Evolutionary conservation across 2,888 invertebrate genomes (phyloP).

Genomic region (Epistrophe eligans): DNA sequence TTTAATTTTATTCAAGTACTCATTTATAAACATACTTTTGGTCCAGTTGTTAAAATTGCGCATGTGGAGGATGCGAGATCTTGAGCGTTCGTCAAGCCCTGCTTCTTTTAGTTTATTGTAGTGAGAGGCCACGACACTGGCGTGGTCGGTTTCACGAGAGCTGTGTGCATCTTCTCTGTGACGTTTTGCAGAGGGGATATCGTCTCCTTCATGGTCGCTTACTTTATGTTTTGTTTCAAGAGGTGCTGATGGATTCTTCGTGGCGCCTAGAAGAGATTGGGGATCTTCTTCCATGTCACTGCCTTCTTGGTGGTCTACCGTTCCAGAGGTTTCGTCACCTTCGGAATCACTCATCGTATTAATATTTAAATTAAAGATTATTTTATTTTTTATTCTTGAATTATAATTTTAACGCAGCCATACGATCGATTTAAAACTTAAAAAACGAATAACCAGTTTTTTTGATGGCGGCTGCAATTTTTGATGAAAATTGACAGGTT

Average conservation of each 20-base stretch:
- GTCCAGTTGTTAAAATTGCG: slow-evolving; percentile 99
- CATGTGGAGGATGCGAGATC: slow-evolving; percentile 96
- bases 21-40: slow-evolving; percentile 96
- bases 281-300: background rate
- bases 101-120: slow-evolving; percentile 95
- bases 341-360: background rate
- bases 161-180: background rate
- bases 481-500: background rate
- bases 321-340: background rate
- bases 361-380: background rate
- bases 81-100: slow-evolving; percentile 91
- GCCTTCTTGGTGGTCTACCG: background rate
- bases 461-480: background rate
- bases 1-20: slow-evolving; percentile 89
- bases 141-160: slow-evolving; percentile 77
- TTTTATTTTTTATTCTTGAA: background rate
- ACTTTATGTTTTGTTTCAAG: background rate
- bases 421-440: background rate
- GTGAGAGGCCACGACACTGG: slow-evolving; percentile 91
- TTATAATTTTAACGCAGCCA: background rate
- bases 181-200: background rate
- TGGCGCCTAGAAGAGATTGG: background rate
- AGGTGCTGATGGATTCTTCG: background rate
- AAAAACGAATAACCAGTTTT: background rate
- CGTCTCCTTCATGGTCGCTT: slow-evolving; percentile 30